Base-by-base conservation (phyloP, 2,888 invertebrate species). In the Liodrosophila aerea region DNA sequence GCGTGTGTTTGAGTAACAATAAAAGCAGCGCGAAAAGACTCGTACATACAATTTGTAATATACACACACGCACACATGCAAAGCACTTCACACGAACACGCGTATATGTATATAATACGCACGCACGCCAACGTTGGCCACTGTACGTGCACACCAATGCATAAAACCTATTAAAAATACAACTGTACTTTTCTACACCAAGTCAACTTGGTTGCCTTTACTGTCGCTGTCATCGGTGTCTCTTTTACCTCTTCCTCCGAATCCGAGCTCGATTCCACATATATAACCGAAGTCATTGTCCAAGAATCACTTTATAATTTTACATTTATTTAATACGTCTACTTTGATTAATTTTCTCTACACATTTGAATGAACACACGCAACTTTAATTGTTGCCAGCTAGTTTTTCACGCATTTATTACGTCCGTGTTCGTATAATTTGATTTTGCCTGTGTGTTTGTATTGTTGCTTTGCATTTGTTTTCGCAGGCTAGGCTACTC, bases 191-290 rank as follows among this genome's bases (percentile, higher is more conserved):
- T 80, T 71, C 58, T 53, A 75, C 72, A 73, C 62, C 62, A 71
- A 56, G 60, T 73, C 61, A 63, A 46, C 37, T n/a, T n/a, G n/a
- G n/a, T n/a, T n/a, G n/a, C n/a, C n/a, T 18, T 57, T 41, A 54
- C 30, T 52, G 41, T 31, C 52, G 43, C 45, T 60, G 49, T 56
- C 47, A 41, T 30, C 57, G 47, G 56, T 56, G 70, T n/a, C n/a
- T n/a, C 70, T 66, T 84, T 88, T 88, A 89, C 90, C 88, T 90
- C 90, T 74, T 89, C 90, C 73, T 90, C 90, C 16, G 81, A 73
- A 61, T 90, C 90, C 51, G 78, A 66, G 65, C 89, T 89, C 49
- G 89, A 87, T 81, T 89, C 89, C 76, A 90, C 84, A 61, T 87
- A 88, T 74, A 90, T 89, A 72, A 89, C 87, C 56, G 88, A 85